phyloP scores from a whole-genome alignment of 2,113 vertebrate species.

The Pseudorectes ferrugineus region DNA sequence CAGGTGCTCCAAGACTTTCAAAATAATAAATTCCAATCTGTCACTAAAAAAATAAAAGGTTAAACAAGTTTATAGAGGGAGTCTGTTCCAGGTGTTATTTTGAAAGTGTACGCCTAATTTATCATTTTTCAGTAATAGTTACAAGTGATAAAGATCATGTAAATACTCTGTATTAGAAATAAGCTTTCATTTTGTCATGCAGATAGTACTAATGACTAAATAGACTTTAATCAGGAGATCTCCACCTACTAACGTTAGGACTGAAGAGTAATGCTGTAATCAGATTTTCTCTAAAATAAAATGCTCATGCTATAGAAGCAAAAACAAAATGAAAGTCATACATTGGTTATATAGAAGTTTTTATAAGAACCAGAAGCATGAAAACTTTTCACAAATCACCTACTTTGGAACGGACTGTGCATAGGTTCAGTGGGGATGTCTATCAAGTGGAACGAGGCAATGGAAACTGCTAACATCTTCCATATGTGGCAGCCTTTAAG shows the following conservation, averaged over 20 bases:
- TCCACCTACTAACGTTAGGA: neutral
- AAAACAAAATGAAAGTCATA: neutral
- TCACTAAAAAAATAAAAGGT: conserved; percentile 72
- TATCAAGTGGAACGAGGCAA: conserved; percentile 43
- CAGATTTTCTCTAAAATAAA: neutral
- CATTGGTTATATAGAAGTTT: neutral
- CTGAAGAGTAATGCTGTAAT: neutral
- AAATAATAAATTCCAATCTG: conserved; percentile 85
- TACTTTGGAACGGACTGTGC: conserved; percentile 12
- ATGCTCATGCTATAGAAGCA: neutral
- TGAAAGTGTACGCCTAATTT: conserved; percentile 70
- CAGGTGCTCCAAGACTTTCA: conserved; percentile 87
- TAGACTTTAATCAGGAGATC: conserved; percentile 12
- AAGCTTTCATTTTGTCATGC: conserved; percentile 43
- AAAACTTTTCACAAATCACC: conserved; percentile 54
- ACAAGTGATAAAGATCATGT: conserved; percentile 71
- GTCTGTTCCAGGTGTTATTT: conserved; percentile 75
- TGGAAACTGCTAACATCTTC: conserved; percentile 45
- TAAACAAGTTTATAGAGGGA: conserved; percentile 67
- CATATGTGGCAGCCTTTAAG: conserved; percentile 31
- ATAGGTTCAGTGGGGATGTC: conserved; percentile 26
- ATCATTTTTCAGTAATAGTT: conserved; percentile 61
- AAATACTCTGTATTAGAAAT: conserved; percentile 64
- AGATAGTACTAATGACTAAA: conserved; percentile 54
- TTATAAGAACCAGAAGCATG: conserved; percentile 46